These are phyloP conservation scores for Rana temporaria DNA, from an alignment of 2,113 vertebrate species.

Conservation along the genomic window DNA sequence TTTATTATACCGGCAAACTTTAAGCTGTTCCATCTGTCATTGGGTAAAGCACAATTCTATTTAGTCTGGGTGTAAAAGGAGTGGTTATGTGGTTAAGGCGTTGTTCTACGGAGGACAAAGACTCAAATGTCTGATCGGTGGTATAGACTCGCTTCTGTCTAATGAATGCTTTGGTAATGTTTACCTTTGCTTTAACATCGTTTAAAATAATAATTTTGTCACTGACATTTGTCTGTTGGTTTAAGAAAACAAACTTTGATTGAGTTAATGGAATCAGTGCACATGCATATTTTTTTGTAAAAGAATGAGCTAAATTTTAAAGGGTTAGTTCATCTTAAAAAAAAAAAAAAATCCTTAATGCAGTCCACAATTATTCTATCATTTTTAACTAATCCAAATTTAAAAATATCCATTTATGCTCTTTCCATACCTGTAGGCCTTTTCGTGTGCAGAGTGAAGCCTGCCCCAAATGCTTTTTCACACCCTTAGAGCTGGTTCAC, in stretches of 20 bases:
- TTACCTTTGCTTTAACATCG: background rate
- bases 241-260: background rate
- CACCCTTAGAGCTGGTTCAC: too few species aligned
- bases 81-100: constrained; percentile 30
- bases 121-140: background rate
- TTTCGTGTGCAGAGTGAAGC: too few species aligned
- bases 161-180: background rate
- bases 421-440: too few species aligned
- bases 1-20: constrained; percentile 50
- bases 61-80: constrained; percentile 35
- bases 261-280: too few species aligned
- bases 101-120: constrained; percentile 3
- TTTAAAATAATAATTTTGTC: background rate
- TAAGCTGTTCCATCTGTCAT: constrained; percentile 53
- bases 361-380: too few species aligned
- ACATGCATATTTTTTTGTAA: too few species aligned
- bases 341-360: too few species aligned
- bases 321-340: too few species aligned
- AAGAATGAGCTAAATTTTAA: too few species aligned
- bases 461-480: too few species aligned
- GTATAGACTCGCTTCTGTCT: background rate
- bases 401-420: too few species aligned
- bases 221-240: background rate
- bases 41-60: constrained; percentile 31
- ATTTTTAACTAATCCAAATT: too few species aligned